phyloP scores from a whole-genome alignment of 2,888 invertebrate species.

The Campaea margaritaria region DNA sequence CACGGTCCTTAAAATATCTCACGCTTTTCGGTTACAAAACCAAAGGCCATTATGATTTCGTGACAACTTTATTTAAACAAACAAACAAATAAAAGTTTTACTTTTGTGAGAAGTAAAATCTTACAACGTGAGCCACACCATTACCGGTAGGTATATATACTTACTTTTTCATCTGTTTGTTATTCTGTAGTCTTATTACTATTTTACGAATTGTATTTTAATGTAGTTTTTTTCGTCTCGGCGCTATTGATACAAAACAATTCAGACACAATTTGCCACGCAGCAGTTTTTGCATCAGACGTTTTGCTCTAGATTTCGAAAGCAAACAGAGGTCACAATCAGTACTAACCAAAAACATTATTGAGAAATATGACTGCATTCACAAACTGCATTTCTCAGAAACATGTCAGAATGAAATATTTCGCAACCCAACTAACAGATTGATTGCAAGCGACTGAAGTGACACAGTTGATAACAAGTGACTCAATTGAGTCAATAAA shows the following conservation, averaged over 20 bases:
- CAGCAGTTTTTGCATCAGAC: slow-evolving; percentile 36
- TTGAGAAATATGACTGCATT: slow-evolving; percentile 25
- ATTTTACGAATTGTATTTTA: not conserved
- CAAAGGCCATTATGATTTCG: slow-evolving; percentile 22
- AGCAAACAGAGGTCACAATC: slow-evolving; percentile 48
- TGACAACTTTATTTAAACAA: slow-evolving; percentile 21
- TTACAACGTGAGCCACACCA: not conserved
- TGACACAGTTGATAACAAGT: slow-evolving; percentile 10
- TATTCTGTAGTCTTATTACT: not conserved
- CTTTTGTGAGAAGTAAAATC: not conserved
- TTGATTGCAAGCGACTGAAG: slow-evolving; percentile 7
- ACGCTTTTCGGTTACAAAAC: slow-evolving; percentile 24
- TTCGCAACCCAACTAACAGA: slow-evolving; percentile 14
- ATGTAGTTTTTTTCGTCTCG: slow-evolving; percentile 8
- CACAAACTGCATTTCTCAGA: slow-evolving; percentile 13
- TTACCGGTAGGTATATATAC: not conserved
- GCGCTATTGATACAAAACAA: slow-evolving; percentile 29
- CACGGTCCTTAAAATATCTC: slow-evolving; percentile 21
- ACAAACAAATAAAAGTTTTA: slow-evolving; percentile 15
- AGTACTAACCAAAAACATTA: slow-evolving; percentile 30
- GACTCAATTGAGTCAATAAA: slow-evolving; percentile 13
- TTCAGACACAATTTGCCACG: slow-evolving; percentile 41
- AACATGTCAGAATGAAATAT: slow-evolving; percentile 8
- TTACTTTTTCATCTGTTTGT: not conserved
- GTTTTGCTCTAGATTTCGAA: slow-evolving; percentile 50